phyloP scores from a whole-genome alignment of 2,113 vertebrate species.

The Orycteropus afer region DNA sequence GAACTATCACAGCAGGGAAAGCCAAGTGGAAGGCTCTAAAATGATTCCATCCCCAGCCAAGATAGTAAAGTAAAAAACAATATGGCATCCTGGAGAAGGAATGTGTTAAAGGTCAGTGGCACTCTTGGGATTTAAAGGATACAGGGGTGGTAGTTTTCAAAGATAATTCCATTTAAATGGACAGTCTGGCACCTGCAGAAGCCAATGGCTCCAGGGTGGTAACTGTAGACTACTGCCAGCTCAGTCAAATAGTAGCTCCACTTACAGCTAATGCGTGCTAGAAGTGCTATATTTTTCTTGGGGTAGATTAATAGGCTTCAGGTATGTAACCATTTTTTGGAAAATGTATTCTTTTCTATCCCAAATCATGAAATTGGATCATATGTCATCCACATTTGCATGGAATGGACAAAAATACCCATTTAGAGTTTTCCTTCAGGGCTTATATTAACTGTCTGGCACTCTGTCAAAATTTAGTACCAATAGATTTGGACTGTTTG shows the following conservation, averaged over 20 bases:
- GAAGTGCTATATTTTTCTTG: neutral
- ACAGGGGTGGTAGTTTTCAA: neutral
- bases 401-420: neutral
- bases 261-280: neutral
- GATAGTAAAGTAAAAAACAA: neutral
- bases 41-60: neutral
- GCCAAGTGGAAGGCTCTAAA: neutral
- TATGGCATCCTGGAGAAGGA: neutral
- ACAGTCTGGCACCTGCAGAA: neutral
- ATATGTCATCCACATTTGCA: neutral
- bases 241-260: neutral
- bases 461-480: neutral
- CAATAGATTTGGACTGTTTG: neutral
- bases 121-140: neutral
- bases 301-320: neutral
- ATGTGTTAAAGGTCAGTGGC: neutral
- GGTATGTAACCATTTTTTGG: neutral
- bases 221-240: neutral
- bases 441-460: neutral
- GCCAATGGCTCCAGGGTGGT: neutral
- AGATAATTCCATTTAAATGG: neutral
- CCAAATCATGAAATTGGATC: neutral
- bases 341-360: neutral
- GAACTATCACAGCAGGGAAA: neutral
- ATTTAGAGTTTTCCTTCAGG: slow-evolving; percentile 11